Percentiles rank a stretch among this genome's conserved stretches.
Evolutionary conservation across 2,113 vertebrate species (phyloP).

Genomic region (Festucalex cinctus): DNA sequence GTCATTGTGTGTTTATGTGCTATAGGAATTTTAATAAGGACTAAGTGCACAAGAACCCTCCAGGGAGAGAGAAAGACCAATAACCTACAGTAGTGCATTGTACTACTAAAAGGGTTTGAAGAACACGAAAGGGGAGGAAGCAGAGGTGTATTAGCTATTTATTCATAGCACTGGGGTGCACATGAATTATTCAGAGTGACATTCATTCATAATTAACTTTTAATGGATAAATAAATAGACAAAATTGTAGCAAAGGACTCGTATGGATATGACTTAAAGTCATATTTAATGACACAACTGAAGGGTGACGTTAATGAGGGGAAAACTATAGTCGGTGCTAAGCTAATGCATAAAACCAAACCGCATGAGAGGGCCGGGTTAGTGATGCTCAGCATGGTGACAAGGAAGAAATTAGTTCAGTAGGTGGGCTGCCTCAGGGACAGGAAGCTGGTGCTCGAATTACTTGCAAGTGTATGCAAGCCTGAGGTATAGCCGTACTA

Average conservation of each 20-base stretch:
- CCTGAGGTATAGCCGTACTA: slow-evolving; percentile 26
- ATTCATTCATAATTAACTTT: slow-evolving; percentile 70
- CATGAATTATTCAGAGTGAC: slow-evolving; percentile 72
- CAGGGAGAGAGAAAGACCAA: slow-evolving; percentile 58
- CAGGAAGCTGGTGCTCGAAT: slow-evolving; percentile 21
- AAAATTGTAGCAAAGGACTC: slow-evolving; percentile 43
- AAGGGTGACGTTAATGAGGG: slow-evolving; percentile 48
- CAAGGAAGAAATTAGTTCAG: slow-evolving; percentile 44
- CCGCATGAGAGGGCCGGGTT: slow-evolving; percentile 21
- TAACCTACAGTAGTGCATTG: slow-evolving; percentile 60
- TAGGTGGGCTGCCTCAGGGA: slow-evolving; percentile 47
- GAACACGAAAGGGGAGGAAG: slow-evolving; percentile 58
- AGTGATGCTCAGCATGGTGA: slow-evolving; percentile 32
- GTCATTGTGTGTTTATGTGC: slow-evolving; percentile 62
- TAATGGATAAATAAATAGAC: slow-evolving; percentile 74
- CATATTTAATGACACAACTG: slow-evolving; percentile 39
- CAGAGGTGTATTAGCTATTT: slow-evolving; percentile 61
- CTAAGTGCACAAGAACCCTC: slow-evolving; percentile 62
- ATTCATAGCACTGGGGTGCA: slow-evolving; percentile 49
- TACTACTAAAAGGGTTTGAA: slow-evolving; percentile 61
- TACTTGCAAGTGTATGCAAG: slow-evolving; percentile 18
- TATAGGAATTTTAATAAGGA: slow-evolving; percentile 69
- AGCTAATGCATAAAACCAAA: slow-evolving; percentile 31
- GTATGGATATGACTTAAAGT: slow-evolving; percentile 42
- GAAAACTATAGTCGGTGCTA: slow-evolving; percentile 14